Evolutionary conservation across 2,888 invertebrate species (phyloP).

Genomic region (Limenitis camilla): DNA sequence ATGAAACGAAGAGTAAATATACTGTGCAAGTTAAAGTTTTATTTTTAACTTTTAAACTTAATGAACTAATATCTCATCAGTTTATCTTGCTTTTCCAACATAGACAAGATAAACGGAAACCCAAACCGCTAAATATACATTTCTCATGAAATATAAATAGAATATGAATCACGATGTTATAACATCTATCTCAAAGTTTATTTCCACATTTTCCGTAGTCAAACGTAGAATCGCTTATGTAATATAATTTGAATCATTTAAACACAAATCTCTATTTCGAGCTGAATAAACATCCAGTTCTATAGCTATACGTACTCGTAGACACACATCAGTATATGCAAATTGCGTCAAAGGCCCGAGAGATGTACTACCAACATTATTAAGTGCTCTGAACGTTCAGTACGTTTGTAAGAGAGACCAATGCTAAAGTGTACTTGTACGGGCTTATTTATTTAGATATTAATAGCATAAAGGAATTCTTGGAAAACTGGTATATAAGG

Average conservation of each 20-base stretch:
- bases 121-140: no score
- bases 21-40: no score
- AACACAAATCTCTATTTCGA: conserved; percentile 15
- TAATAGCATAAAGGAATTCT: conserved; percentile 19
- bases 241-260: conserved; percentile 12
- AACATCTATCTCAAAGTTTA: background rate
- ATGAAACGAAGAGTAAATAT: no score
- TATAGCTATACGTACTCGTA: conserved; percentile 24
- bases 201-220: background rate
- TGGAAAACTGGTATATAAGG: conserved; percentile 7
- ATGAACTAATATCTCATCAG: no score
- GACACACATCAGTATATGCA: conserved; percentile 41
- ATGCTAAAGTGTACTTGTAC: conserved; percentile 6
- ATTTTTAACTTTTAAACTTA: no score
- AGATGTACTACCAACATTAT: conserved; percentile 33
- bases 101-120: no score
- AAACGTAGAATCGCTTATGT: conserved; percentile 1
- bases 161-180: background rate
- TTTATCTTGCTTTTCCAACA: no score
- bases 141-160: background rate
- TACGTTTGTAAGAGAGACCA: conserved; percentile 34
- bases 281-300: conserved; percentile 11
- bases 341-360: conserved; percentile 41
- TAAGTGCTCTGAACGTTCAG: conserved; percentile 27
- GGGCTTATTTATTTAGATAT: conserved; percentile 18